Conservation (phyloP, 2,113 vertebrate species). For the Phrynosoma platyrhinos region DNA sequence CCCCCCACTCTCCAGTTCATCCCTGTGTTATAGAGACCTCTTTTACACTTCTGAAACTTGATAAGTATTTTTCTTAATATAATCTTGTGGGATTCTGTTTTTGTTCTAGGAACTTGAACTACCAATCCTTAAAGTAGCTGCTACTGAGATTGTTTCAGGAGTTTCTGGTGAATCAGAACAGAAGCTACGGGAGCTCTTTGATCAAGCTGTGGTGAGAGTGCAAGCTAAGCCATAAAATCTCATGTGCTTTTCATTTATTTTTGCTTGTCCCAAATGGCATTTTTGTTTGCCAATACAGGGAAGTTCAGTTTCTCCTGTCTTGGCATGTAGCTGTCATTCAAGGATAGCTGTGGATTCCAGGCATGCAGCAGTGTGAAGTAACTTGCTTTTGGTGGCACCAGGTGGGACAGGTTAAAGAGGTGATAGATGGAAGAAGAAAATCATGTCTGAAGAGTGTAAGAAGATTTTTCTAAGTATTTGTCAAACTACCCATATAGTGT, state of each 20-base stretch:
- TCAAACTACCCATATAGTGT: too few species aligned
- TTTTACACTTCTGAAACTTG: background rate
- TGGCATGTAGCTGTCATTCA: background rate
- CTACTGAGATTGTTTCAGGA: constrained; percentile 95
- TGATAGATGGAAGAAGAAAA: background rate
- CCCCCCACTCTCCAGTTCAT: background rate
- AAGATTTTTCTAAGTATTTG: background rate
- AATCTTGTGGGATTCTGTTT: background rate
- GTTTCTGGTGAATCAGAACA: constrained; percentile 97
- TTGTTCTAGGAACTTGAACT: constrained; percentile 87
- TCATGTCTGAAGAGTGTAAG: background rate
- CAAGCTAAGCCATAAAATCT: background rate
- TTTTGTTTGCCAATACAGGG: background rate
- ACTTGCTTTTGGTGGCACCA: background rate
- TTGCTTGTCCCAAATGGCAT: background rate
- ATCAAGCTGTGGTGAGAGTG: constrained; percentile 88
- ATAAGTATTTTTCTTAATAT: background rate
- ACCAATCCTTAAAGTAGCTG: constrained; percentile 93
- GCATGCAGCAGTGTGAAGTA: background rate
- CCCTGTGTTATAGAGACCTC: background rate
- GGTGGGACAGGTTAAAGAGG: background rate
- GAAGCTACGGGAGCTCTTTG: constrained; percentile 93
- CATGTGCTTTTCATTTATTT: background rate
- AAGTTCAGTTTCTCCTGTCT: background rate
- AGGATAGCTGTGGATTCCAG: background rate